Conservation (phyloP, 2,888 invertebrate genomes). For the Gymnosoma rotundatum region DNA sequence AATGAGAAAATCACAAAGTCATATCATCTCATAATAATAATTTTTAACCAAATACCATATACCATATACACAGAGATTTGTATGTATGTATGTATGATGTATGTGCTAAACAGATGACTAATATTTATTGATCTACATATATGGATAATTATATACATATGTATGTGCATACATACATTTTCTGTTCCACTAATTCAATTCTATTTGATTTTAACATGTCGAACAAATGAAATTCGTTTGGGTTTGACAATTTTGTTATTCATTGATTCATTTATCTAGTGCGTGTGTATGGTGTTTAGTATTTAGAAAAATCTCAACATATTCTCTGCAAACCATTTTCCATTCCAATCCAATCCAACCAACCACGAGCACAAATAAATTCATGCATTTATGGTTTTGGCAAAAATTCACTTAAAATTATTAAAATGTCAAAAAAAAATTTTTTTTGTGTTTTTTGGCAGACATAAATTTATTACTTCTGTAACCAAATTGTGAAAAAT, state of each 20-base stretch:
- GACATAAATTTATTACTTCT: conserved; percentile 61
- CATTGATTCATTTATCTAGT: conserved; percentile 12
- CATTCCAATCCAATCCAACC: conserved; percentile 11
- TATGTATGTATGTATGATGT: not conserved
- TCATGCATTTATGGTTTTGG: conserved; percentile 51
- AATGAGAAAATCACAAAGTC: conserved; percentile 59
- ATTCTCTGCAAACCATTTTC: conserved; percentile 40
- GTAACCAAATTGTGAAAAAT: conserved; percentile 50
- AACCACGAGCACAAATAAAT: conserved; percentile 10
- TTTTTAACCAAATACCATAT: conserved; percentile 52
- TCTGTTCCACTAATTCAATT: conserved; percentile 44
- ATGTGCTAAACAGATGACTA: conserved; percentile 4
- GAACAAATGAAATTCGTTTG: conserved; percentile 67
- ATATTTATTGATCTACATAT: not conserved
- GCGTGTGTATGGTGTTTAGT: not conserved
- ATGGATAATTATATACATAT: too few relatives aligned
- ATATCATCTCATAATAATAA: conserved; percentile 58
- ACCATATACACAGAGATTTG: not conserved
- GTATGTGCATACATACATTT: not conserved
- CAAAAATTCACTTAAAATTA: conserved; percentile 66
- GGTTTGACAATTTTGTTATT: conserved; percentile 53
- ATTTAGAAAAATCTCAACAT: conserved; percentile 42
- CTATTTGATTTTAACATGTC: conserved; percentile 65
- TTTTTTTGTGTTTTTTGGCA: conserved; percentile 15
- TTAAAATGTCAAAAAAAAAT: conserved; percentile 68